phyloP scores from a whole-genome alignment of 1,140 invertebrate genomes.

The Plodia interpunctella region DNA sequence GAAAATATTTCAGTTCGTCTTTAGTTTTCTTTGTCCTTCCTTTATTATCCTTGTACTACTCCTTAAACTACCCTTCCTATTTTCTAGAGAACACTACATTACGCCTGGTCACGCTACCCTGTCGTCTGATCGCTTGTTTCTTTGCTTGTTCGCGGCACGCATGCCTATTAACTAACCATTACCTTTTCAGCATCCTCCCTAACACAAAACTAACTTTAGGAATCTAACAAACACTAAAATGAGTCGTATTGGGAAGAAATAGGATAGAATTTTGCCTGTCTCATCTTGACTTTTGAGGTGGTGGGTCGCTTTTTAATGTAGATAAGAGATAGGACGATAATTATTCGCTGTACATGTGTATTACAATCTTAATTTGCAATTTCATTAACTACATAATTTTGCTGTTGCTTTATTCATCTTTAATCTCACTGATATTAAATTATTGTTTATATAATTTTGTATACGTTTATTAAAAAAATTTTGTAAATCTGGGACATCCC shows the following conservation, averaged over 20 bases:
- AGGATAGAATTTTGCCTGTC: conserved; percentile 33
- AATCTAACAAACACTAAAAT: conserved; percentile 22
- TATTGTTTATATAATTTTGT: too few relatives aligned
- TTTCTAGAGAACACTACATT: conserved; percentile 22
- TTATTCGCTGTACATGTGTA: too few relatives aligned
- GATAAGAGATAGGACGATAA: neutral
- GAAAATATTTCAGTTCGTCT: too few relatives aligned
- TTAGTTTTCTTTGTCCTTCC: too few relatives aligned
- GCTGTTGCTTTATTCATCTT: too few relatives aligned
- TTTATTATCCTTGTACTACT: neutral
- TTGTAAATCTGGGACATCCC: too few relatives aligned
- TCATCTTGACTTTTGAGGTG: conserved; percentile 36
- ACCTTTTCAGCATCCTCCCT: conserved; percentile 70
- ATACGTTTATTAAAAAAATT: too few relatives aligned
- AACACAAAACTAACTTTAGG: conserved; percentile 50
- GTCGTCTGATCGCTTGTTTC: conserved; percentile 51
- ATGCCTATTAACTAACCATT: conserved; percentile 70
- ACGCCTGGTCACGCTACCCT: conserved; percentile 59
- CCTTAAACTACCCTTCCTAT: conserved; percentile 5
- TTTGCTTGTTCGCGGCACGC: conserved; percentile 64
- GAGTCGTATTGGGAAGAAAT: neutral
- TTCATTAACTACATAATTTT: too few relatives aligned
- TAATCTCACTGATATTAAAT: too few relatives aligned
- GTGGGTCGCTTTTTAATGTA: conserved; percentile 14
- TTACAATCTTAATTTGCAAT: too few relatives aligned